Conservation (phyloP, 1,140 invertebrate species). For the Argopecten irradians region DNA sequence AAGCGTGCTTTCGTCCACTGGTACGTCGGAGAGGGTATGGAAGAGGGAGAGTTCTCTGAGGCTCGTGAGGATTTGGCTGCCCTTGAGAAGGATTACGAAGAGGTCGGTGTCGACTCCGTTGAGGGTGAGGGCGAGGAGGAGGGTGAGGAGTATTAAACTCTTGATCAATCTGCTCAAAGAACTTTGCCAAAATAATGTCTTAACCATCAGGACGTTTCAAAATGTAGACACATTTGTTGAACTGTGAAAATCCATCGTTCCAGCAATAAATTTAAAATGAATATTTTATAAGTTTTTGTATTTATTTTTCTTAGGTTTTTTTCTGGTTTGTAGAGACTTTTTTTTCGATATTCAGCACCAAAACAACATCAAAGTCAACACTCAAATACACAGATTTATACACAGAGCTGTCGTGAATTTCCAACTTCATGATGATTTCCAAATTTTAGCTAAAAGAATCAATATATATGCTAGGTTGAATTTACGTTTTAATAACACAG, state of each 20-base stretch:
- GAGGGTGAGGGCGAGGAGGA: slow-evolving; percentile 52
- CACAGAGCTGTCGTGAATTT: no score
- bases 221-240: neutral
- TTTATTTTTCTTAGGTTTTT: no score
- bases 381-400: no score
- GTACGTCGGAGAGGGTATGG: slow-evolving; percentile 78
- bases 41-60: slow-evolving; percentile 82
- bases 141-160: slow-evolving; percentile 49
- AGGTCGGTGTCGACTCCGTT: slow-evolving; percentile 52
- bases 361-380: no score
- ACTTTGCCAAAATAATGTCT: neutral
- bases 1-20: slow-evolving; percentile 75
- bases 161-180: neutral
- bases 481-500: no score
- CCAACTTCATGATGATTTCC: no score
- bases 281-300: neutral
- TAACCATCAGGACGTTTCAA: neutral
- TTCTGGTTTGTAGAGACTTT: no score
- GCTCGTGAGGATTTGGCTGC: slow-evolving; percentile 90
- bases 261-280: neutral
- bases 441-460: no score
- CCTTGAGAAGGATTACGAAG: slow-evolving; percentile 58
- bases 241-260: neutral
- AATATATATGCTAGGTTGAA: no score
- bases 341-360: no score